Conservation (phyloP, 2,888 invertebrate species). For the Cylloceria caligata region DNA sequence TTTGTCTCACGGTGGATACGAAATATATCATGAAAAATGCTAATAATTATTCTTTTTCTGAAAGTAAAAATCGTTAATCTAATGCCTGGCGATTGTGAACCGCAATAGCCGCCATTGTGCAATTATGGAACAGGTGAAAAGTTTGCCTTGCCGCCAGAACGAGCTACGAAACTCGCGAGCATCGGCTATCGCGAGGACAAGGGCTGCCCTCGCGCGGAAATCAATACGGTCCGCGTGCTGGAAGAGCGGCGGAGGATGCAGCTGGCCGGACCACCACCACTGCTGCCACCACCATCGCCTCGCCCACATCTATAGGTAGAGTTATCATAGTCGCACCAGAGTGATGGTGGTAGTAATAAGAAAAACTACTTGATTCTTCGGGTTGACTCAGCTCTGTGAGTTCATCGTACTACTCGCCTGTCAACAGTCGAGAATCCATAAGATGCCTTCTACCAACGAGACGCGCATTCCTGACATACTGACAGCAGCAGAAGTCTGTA, state of each 20-base stretch:
- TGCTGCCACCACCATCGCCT: conserved; percentile 50
- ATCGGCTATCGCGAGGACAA: conserved; percentile 56
- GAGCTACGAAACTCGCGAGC: conserved; percentile 30
- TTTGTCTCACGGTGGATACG: too few relatives aligned
- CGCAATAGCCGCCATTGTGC: conserved; percentile 47
- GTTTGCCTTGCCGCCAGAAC: conserved; percentile 49
- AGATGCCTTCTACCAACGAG: background rate
- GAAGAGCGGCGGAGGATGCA: conserved; percentile 64
- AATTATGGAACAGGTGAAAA: conserved; percentile 56
- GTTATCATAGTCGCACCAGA: background rate
- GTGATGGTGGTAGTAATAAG: conserved; percentile 1
- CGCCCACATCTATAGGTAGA: conserved; percentile 39
- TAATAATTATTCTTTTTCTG: background rate
- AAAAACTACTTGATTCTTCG: conserved; percentile 30
- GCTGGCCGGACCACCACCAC: conserved; percentile 54
- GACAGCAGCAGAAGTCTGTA: background rate
- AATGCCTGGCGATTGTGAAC: background rate
- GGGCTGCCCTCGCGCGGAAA: conserved; percentile 63
- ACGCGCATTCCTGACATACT: conserved; percentile 31
- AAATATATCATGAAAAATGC: too few relatives aligned
- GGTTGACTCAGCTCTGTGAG: conserved; percentile 7
- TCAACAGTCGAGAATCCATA: background rate
- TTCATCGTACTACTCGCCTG: conserved; percentile 9
- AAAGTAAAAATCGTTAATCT: background rate
- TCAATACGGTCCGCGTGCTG: conserved; percentile 67